Base-by-base conservation (phyloP, 2,113 vertebrate genomes). In the Aix galericulata region DNA sequence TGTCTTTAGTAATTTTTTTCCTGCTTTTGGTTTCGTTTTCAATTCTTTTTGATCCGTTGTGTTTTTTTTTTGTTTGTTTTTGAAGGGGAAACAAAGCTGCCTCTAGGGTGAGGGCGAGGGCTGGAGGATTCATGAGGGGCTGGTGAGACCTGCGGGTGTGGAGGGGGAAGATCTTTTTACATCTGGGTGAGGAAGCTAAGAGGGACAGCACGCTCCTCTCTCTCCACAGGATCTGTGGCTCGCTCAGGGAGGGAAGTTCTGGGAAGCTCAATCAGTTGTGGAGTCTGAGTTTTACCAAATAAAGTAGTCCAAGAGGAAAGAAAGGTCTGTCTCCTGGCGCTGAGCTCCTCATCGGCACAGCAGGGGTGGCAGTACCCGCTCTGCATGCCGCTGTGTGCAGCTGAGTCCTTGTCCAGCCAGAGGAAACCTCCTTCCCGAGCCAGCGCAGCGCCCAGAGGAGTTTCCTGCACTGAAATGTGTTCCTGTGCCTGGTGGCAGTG, bases 231-330 rank as follows among this genome's bases (percentile, higher is more conserved):
- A 42, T 73, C 92, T 31, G 75, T 34, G 82, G 38, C 90, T 91
- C 12, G 76, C 91, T 96, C 91, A 71, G 93, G 92, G 93, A 78
- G 64, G 91, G 95, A 93, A 50, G 76, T 83, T 82, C 60, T 21
- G 90, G 75, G 78, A 80, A 84, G 69, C 80, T 91, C 89, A 55
- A 85, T 77, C 95, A 91, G 84, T 94, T 93, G 93, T 95, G 97
- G 80, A 94, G 96, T 97, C 77, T 58, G 95, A 97, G 95, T 98
- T 98, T 97, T 98, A 98, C 97, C 97, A 98, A 98, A 98, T 98
- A 98, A 98, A 98, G 97, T 98, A 98, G 93, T 96, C 96, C 95
- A 91, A 96, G 95, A 97, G 89, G 92, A 95, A 96, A 67, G 60
- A 95, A 96, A 67, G 60, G 36, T 72, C 31, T 3, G 5, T 46